Conservation (phyloP, 2,888 invertebrate species). For the Tipula unca region DNA sequence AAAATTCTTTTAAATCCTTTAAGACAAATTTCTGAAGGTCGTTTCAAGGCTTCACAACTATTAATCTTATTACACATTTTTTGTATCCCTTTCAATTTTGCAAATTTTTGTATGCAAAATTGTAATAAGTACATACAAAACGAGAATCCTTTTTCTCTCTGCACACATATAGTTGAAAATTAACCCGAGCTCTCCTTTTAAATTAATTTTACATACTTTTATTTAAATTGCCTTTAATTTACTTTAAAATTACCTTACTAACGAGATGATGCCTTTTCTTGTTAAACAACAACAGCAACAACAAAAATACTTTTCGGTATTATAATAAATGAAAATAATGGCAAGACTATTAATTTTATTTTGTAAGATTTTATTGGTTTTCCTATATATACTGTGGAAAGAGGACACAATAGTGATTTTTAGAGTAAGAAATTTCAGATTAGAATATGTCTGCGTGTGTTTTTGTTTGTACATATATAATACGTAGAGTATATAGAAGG, state of each 20-base stretch:
- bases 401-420: not conserved
- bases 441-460: not conserved
- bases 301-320: not conserved
- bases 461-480: not conserved
- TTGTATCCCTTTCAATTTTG: not conserved
- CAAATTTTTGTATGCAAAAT: not conserved
- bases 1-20: not conserved
- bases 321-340: conserved; percentile 14
- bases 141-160: not conserved
- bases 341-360: conserved; percentile 8
- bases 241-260: conserved; percentile 14
- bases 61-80: not conserved
- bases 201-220: not conserved
- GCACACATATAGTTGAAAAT: not conserved
- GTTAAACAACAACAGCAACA: not conserved
- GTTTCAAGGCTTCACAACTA: not conserved
- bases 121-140: not conserved
- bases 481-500: not conserved
- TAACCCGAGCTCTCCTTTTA: not conserved
- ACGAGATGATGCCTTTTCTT: conserved; percentile 3
- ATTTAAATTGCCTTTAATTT: conserved; percentile 1
- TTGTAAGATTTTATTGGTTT: conserved; percentile 8
- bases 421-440: not conserved
- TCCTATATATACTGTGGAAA: not conserved
- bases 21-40: not conserved